Evolutionary conservation across 2,113 vertebrate genomes (phyloP).

Genomic region (Oncorhynchus masou): DNA sequence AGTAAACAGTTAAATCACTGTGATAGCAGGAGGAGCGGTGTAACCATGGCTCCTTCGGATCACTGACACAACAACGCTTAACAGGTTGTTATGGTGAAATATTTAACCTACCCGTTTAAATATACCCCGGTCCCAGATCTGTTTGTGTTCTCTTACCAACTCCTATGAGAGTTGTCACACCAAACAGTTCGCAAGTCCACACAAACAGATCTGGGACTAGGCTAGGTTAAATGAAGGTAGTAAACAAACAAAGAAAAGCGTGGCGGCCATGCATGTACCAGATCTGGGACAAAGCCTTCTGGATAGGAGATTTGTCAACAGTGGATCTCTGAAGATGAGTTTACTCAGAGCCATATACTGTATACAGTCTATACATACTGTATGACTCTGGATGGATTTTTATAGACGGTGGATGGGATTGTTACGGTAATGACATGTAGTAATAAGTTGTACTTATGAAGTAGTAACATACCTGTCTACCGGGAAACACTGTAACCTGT

Average conservation of each 20-base stretch:
- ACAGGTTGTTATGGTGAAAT: too few relatives aligned
- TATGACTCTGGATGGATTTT: not conserved
- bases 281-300: not conserved
- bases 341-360: not conserved
- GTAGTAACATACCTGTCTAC: constrained; percentile 41
- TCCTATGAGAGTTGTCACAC: too few relatives aligned
- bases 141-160: too few relatives aligned
- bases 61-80: too few relatives aligned
- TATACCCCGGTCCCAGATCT: not conserved
- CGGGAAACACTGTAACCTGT: constrained; percentile 27
- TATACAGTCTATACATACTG: not conserved
- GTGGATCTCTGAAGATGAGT: not conserved
- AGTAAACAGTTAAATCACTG: not conserved
- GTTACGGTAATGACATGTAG: not conserved
- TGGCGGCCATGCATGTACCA: not conserved
- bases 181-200: too few relatives aligned
- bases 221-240: too few relatives aligned
- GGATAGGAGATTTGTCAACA: not conserved
- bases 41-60: too few relatives aligned
- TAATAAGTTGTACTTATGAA: too few relatives aligned
- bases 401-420: not conserved
- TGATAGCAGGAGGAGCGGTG: too few relatives aligned
- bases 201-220: too few relatives aligned
- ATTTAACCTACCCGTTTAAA: not conserved
- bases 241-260: too few relatives aligned